These are phyloP conservation scores for Caenorhabditis remanei DNA, from an alignment of 1,140 invertebrate genomes.

Conservation along the genomic window DNA sequence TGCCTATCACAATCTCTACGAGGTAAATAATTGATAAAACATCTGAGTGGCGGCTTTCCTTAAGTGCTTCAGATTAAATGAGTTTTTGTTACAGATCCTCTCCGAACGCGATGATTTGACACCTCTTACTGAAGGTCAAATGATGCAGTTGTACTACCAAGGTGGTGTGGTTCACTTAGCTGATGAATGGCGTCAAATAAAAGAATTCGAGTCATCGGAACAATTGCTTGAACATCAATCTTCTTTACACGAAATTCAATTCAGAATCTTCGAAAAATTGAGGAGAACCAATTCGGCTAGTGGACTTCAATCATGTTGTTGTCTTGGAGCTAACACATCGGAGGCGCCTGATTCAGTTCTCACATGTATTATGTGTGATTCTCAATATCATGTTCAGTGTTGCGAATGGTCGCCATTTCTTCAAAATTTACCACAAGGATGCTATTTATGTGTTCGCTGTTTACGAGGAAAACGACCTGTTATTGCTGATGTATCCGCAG, in stretches of 20 bases:
- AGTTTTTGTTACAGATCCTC: slow-evolving; percentile 59
- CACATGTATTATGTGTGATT: slow-evolving; percentile 52
- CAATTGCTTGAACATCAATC: slow-evolving; percentile 49
- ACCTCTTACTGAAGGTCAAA: slow-evolving; percentile 58
- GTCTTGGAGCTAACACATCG: slow-evolving; percentile 6
- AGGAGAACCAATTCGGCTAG: slow-evolving; percentile 14
- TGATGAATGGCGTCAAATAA: slow-evolving; percentile 47
- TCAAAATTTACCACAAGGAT: slow-evolving; percentile 55
- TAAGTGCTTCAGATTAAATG: neutral
- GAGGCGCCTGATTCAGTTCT: neutral
- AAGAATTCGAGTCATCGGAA: slow-evolving; percentile 35
- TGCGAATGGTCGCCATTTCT: slow-evolving; percentile 59
- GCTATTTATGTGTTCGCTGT: slow-evolving; percentile 64
- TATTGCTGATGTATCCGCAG: slow-evolving; percentile 47
- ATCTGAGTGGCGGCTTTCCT: too few relatives aligned
- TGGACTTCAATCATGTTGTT: neutral
- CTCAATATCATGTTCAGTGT: slow-evolving; percentile 57
- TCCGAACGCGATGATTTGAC: slow-evolving; percentile 58
- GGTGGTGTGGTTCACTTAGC: neutral
- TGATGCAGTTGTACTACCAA: slow-evolving; percentile 8
- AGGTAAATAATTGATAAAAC: slow-evolving; percentile 38
- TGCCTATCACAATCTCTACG: slow-evolving; percentile 56
- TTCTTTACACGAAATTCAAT: slow-evolving; percentile 29
- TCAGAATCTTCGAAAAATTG: slow-evolving; percentile 47
- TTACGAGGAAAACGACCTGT: slow-evolving; percentile 64